Percentiles rank a stretch among this genome's conserved stretches.
phyloP scores from a whole-genome alignment of 1,140 invertebrate genomes.

The Pogonognathellus flavescens region DNA sequence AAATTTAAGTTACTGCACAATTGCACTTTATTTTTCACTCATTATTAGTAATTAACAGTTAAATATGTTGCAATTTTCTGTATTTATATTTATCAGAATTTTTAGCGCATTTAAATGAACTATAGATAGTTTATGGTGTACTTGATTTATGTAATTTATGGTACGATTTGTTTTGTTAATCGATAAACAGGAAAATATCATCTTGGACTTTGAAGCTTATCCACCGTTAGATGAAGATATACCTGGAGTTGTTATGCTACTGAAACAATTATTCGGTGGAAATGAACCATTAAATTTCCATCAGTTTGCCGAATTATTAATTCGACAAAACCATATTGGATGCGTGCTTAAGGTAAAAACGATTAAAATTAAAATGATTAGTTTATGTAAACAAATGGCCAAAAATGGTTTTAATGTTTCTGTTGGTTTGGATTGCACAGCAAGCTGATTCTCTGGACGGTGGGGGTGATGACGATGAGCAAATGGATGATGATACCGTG shows the following conservation, averaged over 20 bases:
- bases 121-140: no score
- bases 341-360: conserved; percentile 48
- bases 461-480: neutral
- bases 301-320: conserved; percentile 22
- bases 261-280: conserved; percentile 10
- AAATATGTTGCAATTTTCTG: no score
- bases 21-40: no score
- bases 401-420: neutral
- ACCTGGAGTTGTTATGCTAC: neutral
- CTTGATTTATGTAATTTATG: no score
- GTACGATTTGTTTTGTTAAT: neutral
- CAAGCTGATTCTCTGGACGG: neutral
- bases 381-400: neutral
- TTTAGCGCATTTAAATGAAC: no score
- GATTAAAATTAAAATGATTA: neutral
- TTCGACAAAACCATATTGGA: conserved; percentile 50
- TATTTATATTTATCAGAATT: no score
- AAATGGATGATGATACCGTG: neutral
- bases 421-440: neutral
- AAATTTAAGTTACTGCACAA: no score
- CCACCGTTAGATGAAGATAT: conserved; percentile 2
- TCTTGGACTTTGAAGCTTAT: conserved; percentile 7
- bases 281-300: neutral
- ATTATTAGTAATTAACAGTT: no score
- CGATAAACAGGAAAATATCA: neutral